Conservation (phyloP, 2,113 vertebrate genomes). For the Paracanthobrama guichenoti region DNA sequence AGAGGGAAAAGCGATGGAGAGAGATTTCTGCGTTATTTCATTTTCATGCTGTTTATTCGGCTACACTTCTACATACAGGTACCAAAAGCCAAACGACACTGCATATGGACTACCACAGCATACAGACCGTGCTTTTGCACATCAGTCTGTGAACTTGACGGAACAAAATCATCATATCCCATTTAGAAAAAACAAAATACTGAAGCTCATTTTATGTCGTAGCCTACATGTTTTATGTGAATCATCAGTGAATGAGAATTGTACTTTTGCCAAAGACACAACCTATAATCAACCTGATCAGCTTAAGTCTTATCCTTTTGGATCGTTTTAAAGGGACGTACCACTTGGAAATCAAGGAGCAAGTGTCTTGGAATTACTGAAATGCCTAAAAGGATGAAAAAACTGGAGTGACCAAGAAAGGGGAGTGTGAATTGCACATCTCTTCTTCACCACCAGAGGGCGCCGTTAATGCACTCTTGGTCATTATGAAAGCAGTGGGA, state of each 20-base stretch:
- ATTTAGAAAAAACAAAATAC: not conserved
- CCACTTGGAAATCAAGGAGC: not conserved
- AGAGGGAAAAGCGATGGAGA: not conserved
- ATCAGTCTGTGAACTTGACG: not conserved
- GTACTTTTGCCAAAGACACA: constrained; percentile 15
- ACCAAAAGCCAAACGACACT: constrained; percentile 13
- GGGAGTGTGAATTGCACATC: not conserved
- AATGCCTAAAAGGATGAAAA: not conserved
- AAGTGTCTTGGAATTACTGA: not conserved
- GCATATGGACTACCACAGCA: not conserved
- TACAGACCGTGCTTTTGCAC: not conserved
- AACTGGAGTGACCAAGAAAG: not conserved
- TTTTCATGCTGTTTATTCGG: not conserved
- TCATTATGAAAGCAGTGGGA: not conserved
- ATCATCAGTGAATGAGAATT: not conserved
- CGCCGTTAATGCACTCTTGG: not conserved
- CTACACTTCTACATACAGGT: not conserved
- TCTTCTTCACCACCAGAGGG: constrained; percentile 35
- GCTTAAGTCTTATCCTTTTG: not conserved
- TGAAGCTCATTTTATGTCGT: not conserved
- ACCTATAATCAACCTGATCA: not conserved
- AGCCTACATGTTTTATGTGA: constrained; percentile 15
- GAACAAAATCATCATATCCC: not conserved
- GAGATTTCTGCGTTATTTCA: not conserved
- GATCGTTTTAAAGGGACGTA: constrained; percentile 6